phyloP scores from a whole-genome alignment of 1,140 invertebrate species.

The Acromyrmex echinatior region DNA sequence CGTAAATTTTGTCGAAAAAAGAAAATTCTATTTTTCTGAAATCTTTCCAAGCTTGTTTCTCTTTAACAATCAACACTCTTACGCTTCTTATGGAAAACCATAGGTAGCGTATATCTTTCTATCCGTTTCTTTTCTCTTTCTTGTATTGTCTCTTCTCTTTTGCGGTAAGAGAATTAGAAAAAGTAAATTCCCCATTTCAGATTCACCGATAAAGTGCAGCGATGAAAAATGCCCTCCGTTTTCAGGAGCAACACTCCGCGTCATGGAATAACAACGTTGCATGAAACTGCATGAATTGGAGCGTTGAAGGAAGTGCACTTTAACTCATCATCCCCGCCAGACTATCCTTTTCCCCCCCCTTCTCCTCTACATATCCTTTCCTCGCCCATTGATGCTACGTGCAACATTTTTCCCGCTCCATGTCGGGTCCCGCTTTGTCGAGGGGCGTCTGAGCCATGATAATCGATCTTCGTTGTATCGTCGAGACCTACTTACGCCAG shows the following conservation, averaged over 20 bases:
- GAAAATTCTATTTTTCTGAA: not conserved
- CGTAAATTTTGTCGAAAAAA: not conserved
- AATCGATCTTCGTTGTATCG: constrained; percentile 62
- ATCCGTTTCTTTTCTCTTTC: not conserved
- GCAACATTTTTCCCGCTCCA: constrained; percentile 53
- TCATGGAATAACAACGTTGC: constrained; percentile 52
- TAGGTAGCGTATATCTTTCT: not conserved
- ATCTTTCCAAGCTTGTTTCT: not conserved
- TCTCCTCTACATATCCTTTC: not conserved
- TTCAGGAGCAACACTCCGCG: constrained; percentile 48
- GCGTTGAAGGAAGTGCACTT: constrained; percentile 56
- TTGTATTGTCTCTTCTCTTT: too few relatives aligned
- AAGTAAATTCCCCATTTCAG: constrained; percentile 43
- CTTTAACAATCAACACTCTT: not conserved
- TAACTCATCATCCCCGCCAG: constrained; percentile 51
- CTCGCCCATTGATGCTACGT: constrained; percentile 30
- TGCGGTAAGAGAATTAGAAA: constrained; percentile 26
- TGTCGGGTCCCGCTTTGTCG: constrained; percentile 54
- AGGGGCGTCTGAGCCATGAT: constrained; percentile 57
- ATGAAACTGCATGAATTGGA: constrained; percentile 47
- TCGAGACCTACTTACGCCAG: constrained; percentile 79
- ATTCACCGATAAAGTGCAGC: constrained; percentile 33
- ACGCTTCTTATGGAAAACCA: not conserved
- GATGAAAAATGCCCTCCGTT: constrained; percentile 44
- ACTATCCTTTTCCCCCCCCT: not conserved